Base-by-base conservation (phyloP, 2,888 invertebrate species). In the Stramonita haemastoma region DNA sequence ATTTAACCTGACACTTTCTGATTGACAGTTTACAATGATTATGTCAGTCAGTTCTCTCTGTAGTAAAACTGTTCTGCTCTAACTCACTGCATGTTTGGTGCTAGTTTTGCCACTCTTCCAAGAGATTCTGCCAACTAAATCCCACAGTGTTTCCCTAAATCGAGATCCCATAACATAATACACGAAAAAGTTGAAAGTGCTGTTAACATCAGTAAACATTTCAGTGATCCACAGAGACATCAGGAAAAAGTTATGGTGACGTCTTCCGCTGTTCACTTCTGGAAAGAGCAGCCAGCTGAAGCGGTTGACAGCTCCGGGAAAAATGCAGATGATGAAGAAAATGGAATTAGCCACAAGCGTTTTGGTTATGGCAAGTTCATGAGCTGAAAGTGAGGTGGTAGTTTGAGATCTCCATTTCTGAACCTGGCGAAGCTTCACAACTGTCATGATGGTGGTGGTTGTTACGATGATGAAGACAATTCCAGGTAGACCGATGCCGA, bases 141-240 rank as follows among this genome's bases (percentile, higher is more conserved):
- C 26, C 83, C 83, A 83, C 19, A 83, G 46, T n/a, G 83, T 83
- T 26, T 83, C 8, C 26, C 83, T 83, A 46, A 46, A 83, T 0
- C 83, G 83, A 46, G 83, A 46, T 13, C 83, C 83, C 46, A 83
- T 83, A 34, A 26, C 26, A 26, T 83, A 83, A 46, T 83, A 83
- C 46, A 83, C 83, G 26, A 83, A 83, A 46, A 83, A 32, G 46
- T 83, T 83, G 83, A 83, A 83, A 13, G 83, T 83, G 5, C 46
- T 5, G 22, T 83, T 83, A 1, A 83, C 26, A 34, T 26, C 4
- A 26, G 26, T 0, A 15, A 83, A 13, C 46, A 26, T 26, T 26
- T 83, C 46, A 26, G 11, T 6, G 8, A 83, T 19, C 22, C 46
- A 83, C 4, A 83, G 13, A 26, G 46, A 17, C 26, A 26, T 26